phyloP scores from a whole-genome alignment of 2,113 vertebrate species.

The Phalacrocorax brasilianus region DNA sequence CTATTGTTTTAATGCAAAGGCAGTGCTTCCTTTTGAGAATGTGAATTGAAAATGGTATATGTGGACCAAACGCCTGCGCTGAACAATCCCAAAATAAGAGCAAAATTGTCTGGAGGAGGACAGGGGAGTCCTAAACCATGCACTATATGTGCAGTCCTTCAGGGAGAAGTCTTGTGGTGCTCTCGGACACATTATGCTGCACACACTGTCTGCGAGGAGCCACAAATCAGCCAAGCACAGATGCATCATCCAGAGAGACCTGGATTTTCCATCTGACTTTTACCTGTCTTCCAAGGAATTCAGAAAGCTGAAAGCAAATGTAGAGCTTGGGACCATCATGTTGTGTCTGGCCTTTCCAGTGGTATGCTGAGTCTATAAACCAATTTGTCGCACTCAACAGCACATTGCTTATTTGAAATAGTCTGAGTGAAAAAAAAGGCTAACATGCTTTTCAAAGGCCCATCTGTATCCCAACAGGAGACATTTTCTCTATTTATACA shows the following conservation, averaged over 20 bases:
- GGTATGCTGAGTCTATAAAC: not conserved
- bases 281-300: not conserved
- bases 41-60: not conserved
- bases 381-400: not conserved
- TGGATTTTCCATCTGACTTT: not conserved
- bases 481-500: not conserved
- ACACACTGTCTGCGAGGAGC: not conserved
- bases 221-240: not conserved
- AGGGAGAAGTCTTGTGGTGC: not conserved
- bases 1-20: not conserved
- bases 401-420: not conserved
- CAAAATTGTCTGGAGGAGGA: not conserved
- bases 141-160: not conserved
- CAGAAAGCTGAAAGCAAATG: not conserved
- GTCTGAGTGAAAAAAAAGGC: not conserved
- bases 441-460: not conserved
- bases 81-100: not conserved
- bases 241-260: fast-evolving
- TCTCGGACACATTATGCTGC: not conserved
- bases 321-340: not conserved
- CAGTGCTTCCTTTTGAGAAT: not conserved
- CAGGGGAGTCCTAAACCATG: not conserved
- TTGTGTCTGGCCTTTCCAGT: not conserved
- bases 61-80: not conserved
- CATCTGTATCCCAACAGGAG: not conserved